A percentile compares a stretch with the other conserved stretches of the same genome.
Evolutionary conservation across 2,888 invertebrate species (phyloP).

Genomic region (Pyrochroa serraticornis): DNA sequence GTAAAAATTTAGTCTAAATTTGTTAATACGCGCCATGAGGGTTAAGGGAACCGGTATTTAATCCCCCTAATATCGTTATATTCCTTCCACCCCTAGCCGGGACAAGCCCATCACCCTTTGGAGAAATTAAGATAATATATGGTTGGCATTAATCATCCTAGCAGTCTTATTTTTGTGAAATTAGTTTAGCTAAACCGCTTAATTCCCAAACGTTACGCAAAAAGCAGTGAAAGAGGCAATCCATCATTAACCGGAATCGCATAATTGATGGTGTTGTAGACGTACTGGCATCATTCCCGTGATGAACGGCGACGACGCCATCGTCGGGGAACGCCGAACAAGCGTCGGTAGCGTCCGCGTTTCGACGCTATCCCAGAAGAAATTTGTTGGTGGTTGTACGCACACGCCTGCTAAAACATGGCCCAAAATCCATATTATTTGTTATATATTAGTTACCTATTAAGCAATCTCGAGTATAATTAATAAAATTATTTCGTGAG

Average conservation of each 20-base stretch:
- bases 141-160: no score
- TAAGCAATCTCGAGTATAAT: constrained; percentile 7
- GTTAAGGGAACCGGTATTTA: no score
- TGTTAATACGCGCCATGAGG: no score
- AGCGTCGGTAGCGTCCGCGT: constrained; percentile 27
- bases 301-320: constrained; percentile 21
- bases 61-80: no score
- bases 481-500: neutral
- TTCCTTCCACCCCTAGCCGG: no score
- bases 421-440: constrained; percentile 28
- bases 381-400: constrained; percentile 29
- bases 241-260: neutral
- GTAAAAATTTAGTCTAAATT: no score
- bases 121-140: no score
- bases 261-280: constrained; percentile 12
- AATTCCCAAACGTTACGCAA: neutral
- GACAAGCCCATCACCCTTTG: no score
- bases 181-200: no score
- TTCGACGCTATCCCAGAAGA: constrained; percentile 29
- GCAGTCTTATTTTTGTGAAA: no score
- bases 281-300: constrained; percentile 3
- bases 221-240: constrained; percentile 1
- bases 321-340: constrained; percentile 9
- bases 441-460: constrained; percentile 18
- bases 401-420: constrained; percentile 34